Percentiles rank a stretch among this genome's conserved stretches.
Evolutionary conservation across 2,113 vertebrate genomes (phyloP).

Genomic region (Phyllostomus discolor): DNA sequence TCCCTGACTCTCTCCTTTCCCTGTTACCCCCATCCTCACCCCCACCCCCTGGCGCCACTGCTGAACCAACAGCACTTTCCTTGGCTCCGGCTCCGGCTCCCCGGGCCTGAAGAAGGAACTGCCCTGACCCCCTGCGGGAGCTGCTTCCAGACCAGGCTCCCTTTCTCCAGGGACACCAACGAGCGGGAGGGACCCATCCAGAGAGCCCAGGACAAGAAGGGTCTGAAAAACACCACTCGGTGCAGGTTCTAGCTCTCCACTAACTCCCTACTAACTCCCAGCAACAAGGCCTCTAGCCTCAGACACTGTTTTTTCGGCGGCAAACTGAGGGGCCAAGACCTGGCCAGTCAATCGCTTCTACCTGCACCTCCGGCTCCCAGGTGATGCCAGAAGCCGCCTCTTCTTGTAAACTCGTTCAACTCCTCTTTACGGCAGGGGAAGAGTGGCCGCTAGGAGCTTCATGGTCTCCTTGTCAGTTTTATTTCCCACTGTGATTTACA

Average conservation of each 20-base stretch:
- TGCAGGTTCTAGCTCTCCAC: neutral
- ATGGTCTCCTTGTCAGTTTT: neutral
- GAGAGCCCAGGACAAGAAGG: neutral
- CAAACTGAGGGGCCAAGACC: neutral
- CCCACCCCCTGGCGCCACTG: neutral
- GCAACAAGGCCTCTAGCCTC: neutral
- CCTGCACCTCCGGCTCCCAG: neutral
- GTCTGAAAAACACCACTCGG: neutral
- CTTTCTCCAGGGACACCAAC: neutral
- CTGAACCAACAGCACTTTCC: neutral
- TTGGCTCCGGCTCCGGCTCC: neutral
- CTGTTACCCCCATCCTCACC: neutral
- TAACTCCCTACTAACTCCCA: neutral
- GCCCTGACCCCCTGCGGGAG: neutral
- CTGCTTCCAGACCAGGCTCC: neutral
- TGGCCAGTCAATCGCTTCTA: neutral
- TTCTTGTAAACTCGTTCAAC: fast-evolving
- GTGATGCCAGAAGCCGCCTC: neutral
- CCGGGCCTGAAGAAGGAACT: neutral
- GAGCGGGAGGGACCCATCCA: neutral
- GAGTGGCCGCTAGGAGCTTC: neutral
- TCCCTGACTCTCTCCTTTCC: neutral
- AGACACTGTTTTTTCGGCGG: neutral
- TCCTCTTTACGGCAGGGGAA: neutral
- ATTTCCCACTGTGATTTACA: neutral